Evolutionary conservation across 2,113 vertebrate genomes (phyloP).

Genomic region (Oreochromis spilurus): DNA sequence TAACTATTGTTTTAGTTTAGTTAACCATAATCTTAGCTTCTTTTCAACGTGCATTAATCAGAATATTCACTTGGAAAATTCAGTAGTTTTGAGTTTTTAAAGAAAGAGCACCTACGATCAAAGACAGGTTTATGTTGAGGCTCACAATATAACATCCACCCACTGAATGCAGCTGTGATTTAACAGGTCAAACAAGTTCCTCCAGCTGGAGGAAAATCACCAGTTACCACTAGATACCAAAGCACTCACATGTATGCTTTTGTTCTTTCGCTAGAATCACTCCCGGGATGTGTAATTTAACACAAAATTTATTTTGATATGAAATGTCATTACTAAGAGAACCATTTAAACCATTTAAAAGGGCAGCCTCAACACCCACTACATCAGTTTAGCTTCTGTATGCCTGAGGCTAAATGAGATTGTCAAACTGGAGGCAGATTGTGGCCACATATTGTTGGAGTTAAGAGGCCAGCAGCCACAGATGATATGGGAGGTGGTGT

Average conservation of each 20-base stretch:
- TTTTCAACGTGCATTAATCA: background rate
- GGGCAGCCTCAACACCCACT: slow-evolving; percentile 13
- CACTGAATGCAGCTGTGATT: background rate
- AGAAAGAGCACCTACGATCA: background rate
- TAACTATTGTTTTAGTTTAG: background rate
- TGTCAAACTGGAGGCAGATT: slow-evolving; percentile 33
- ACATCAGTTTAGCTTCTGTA: slow-evolving; percentile 1
- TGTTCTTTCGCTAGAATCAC: background rate
- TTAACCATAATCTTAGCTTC: background rate
- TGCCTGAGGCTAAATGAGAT: slow-evolving; percentile 22
- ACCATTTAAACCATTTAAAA: slow-evolving; percentile 29
- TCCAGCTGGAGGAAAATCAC: background rate
- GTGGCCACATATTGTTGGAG: slow-evolving; percentile 31
- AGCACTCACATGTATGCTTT: background rate
- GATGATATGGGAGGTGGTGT: slow-evolving; percentile 23
- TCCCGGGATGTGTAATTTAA: background rate
- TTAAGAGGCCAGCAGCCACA: slow-evolving; percentile 24
- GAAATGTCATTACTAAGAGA: slow-evolving; percentile 27
- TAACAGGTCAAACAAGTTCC: background rate
- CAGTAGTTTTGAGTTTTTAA: background rate
- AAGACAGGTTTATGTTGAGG: background rate
- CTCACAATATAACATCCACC: background rate
- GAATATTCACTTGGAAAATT: background rate
- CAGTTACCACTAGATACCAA: background rate
- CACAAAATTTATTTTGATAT: slow-evolving; percentile 10